Conservation (phyloP, 2,113 vertebrate genomes). For the Melanerpes formicivorus region DNA sequence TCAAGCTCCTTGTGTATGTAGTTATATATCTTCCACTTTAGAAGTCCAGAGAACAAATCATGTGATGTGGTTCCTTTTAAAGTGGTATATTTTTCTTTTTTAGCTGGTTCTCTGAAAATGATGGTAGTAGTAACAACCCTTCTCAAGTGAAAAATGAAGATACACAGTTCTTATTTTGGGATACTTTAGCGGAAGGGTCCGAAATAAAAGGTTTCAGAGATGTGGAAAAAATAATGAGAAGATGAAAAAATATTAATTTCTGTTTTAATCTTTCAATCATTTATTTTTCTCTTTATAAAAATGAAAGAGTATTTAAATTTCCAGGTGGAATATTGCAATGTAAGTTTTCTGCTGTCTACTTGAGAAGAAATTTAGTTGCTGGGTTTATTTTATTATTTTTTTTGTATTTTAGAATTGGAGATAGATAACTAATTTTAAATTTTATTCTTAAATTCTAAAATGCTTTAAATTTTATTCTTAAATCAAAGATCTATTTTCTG, state of each 20-base stretch:
- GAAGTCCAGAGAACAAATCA: background rate
- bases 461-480: background rate
- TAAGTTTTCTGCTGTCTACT: background rate
- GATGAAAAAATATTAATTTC: background rate
- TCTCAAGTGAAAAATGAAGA: background rate
- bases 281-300: background rate
- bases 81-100: background rate
- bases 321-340: background rate
- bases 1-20: background rate
- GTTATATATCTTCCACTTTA: background rate
- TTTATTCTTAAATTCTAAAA: background rate
- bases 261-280: background rate
- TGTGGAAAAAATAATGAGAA: background rate
- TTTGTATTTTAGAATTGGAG: background rate
- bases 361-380: background rate
- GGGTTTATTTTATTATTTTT: background rate
- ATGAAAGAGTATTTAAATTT: background rate
- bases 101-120: background rate
- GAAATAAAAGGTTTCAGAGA: background rate
- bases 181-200: background rate
- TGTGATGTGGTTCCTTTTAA: slow-evolving; percentile 51
- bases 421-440: background rate
- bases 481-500: background rate
- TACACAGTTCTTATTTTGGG: background rate
- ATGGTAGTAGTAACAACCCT: background rate